Base-by-base conservation (phyloP, 2,888 invertebrate genomes). In the Coelopa pilipes region DNA sequence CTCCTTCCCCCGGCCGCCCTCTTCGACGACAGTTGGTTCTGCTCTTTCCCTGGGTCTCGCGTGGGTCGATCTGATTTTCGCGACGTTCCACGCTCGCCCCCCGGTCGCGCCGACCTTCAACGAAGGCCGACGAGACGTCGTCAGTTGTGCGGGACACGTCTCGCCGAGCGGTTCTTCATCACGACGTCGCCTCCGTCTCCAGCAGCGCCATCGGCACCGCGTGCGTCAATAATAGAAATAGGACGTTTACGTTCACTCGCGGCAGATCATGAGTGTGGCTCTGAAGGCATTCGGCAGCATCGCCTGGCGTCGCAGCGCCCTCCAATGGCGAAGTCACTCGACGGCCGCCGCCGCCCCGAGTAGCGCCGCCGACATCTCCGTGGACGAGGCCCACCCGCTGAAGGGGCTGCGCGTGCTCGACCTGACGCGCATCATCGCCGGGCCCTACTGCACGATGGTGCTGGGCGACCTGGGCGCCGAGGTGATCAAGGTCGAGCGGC, bases 361-460 rank as follows among this genome's bases (percentile, higher is more conserved):
- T 19, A 9, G 15, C 65, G 65, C 11, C 45, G 34, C 12, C 11
- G 53, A 50, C 13, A 45, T 10, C 49, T 57, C 15, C 17, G 12
- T 78, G 24, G 81, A 78, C n/a, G 81, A 83, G 5, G 75, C 79
- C n/a, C 91, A 92, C 74, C 92, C 95, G 19, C 86, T 96, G 59
- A 89, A 89, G 73, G 94, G 93, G 75, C 88, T 96, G 53, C 90
- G 92, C 81, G 90, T 96, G 15, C 86, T 96, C 75, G 96, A 96
- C 88, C 86, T 96, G 76, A 94, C 94, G 9, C 89, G 98, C 80
- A 94, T 98, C 57, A 91, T 98, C 3, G 98, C 98, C 21, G 98
- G 98, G 0, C 98, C 98, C 0, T 95, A 93, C 84, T 97, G 97
- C 85, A 94, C 97, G 0, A 97, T 97, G 97, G 91, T 96, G 72